Percentiles rank a stretch among this genome's conserved stretches.
Evolutionary conservation across 2,113 vertebrate genomes (phyloP).

Genomic region (Steatornis caripensis): DNA sequence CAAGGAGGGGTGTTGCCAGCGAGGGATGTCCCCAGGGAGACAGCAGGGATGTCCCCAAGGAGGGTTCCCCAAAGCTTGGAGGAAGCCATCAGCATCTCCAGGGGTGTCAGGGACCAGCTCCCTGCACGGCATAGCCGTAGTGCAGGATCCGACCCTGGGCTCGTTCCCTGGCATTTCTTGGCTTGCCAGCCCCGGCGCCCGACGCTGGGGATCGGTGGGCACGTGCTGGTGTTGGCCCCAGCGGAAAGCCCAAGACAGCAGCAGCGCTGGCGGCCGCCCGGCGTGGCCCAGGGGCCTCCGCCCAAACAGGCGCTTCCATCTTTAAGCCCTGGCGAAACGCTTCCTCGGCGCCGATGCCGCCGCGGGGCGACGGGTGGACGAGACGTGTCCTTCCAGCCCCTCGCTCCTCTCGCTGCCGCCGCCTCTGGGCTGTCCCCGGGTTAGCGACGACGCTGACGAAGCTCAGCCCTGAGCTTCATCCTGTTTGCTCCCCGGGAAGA

Average conservation of each 20-base stretch:
- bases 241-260: not conserved
- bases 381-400: not conserved
- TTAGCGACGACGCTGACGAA: not conserved
- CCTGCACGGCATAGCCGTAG: not conserved
- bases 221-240: not conserved
- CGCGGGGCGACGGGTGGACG: not conserved
- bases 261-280: too few relatives aligned
- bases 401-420: rapidly evolving
- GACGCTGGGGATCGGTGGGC: rapidly evolving
- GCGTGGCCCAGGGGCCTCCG: not conserved
- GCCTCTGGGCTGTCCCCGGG: too few relatives aligned
- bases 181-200: not conserved
- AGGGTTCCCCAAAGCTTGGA: not conserved
- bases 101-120: not conserved
- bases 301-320: rapidly evolving
- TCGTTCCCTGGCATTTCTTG: not conserved
- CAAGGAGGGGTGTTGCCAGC: too few relatives aligned
- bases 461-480: not conserved
- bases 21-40: not conserved
- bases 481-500: not conserved
- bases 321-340: not conserved
- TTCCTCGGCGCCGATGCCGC: not conserved
- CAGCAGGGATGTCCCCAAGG: not conserved
- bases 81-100: not conserved
- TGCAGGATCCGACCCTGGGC: not conserved